Percentiles rank a stretch among this genome's conserved stretches.
These are phyloP conservation scores for Kryptolebias ocellatus DNA, from an alignment of 2,797 vertebrate genomes.

Conservation along the genomic window DNA sequence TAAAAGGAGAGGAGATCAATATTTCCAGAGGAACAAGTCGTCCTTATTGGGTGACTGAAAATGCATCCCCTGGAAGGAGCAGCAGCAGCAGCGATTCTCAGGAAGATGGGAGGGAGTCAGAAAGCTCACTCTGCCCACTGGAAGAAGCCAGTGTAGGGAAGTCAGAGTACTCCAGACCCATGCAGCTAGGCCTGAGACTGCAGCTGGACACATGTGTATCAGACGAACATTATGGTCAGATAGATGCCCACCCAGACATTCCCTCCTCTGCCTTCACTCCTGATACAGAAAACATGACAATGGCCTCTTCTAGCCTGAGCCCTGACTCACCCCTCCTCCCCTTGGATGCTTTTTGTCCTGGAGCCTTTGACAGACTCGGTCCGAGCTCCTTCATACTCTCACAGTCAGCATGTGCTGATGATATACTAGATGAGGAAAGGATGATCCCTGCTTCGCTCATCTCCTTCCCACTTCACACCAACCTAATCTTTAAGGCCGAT, in stretches of 20 bases:
- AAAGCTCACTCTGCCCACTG: slow-evolving; percentile 71
- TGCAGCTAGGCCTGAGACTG: slow-evolving; percentile 72
- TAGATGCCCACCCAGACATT: slow-evolving; percentile 51
- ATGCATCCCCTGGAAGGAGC: slow-evolving; percentile 71
- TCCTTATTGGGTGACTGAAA: slow-evolving; percentile 79
- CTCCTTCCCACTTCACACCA: slow-evolving; percentile 91
- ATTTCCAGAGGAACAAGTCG: slow-evolving; percentile 70
- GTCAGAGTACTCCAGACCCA: slow-evolving; percentile 53
- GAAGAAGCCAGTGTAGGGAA: slow-evolving; percentile 53
- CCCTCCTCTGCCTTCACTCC: slow-evolving; percentile 59
- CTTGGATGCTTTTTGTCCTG: slow-evolving; percentile 80
- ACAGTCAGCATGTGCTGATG: slow-evolving; percentile 74
- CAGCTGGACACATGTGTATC: slow-evolving; percentile 77
- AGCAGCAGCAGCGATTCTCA: slow-evolving; percentile 81
- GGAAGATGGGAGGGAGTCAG: slow-evolving; percentile 75
- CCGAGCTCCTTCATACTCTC: slow-evolving; percentile 74
- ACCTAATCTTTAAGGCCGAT: slow-evolving; percentile 93
- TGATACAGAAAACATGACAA: slow-evolving; percentile 76
- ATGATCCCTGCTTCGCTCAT: slow-evolving; percentile 93
- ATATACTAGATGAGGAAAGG: slow-evolving; percentile 76
- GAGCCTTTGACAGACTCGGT: slow-evolving; percentile 73
- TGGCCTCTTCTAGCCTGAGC: slow-evolving; percentile 71
- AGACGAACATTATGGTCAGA: slow-evolving; percentile 68
- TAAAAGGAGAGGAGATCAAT: slow-evolving; percentile 62
- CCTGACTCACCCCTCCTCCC: slow-evolving; percentile 76